Percentiles rank a stretch among this genome's conserved stretches.
Evolutionary conservation across 2,797 vertebrate genomes (phyloP).

Genomic region (Acipenser oxyrinchus): DNA sequence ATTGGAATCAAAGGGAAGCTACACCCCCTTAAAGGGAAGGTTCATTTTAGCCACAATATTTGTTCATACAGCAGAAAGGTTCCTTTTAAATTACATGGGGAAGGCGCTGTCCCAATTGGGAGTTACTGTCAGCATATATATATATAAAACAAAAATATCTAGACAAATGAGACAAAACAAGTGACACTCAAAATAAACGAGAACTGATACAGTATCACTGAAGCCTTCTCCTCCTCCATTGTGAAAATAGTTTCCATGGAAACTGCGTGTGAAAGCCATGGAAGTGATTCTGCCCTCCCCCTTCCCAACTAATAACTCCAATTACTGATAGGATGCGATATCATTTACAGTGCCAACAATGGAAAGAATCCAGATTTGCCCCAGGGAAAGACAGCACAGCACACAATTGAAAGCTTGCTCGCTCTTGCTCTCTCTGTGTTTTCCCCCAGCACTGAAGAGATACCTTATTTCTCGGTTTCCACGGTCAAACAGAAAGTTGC

Average conservation of each 20-base stretch:
- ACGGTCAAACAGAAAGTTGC: no score
- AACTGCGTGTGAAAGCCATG: conserved; percentile 7
- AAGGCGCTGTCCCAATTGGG: conserved; percentile 21
- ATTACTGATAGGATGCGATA: background rate
- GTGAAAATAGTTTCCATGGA: conserved; percentile 31
- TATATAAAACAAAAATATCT: conserved; percentile 23
- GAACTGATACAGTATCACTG: conserved; percentile 27
- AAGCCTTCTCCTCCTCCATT: conserved; percentile 28
- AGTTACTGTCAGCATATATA: conserved; percentile 27
- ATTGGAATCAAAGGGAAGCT: no score
- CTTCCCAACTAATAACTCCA: background rate
- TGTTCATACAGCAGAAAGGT: no score
- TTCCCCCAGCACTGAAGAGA: no score
- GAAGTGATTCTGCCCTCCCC: background rate
- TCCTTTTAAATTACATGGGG: conserved; percentile 19
- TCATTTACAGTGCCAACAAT: background rate
- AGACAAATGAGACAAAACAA: conserved; percentile 29
- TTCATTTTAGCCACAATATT: no score
- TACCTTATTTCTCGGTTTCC: no score
- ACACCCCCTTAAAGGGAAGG: no score
- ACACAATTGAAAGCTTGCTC: no score
- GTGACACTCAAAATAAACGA: conserved; percentile 23
- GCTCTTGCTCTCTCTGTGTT: no score
- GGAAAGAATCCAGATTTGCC: background rate
- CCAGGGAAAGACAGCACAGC: no score